Base-by-base conservation (phyloP, 2,797 vertebrate species). In the Amblyopsis hoosieri region DNA sequence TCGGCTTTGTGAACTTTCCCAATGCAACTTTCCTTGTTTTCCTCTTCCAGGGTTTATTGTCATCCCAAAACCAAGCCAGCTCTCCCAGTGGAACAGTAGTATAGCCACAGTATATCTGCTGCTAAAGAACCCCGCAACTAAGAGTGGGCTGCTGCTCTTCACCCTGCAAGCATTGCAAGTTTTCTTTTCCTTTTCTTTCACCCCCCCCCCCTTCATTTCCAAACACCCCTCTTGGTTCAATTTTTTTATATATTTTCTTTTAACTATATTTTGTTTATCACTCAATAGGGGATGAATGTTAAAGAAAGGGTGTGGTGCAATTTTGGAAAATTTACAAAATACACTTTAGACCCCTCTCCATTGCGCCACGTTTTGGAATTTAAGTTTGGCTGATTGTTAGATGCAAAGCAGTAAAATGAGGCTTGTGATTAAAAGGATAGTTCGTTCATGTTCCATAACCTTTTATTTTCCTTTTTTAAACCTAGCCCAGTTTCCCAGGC, bases 41-140 rank as follows among this genome's bases (percentile, higher is more conserved):
- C 94, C 93, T 94, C 95, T 96, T 90, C 87, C 95, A 98, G 97
- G 96, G 95, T 90, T 94, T 95, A 92, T 92, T 95, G 94, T 95
- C 96, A 87, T 94, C 96, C 92, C 97, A 94, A 94, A 94, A 89
- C 93, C 96, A 96, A 94, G 95, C 96, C 94, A 95, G 92, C 93
- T 95, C 95, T 93, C 95, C 96, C 91, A 97, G 96, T 92, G 96
- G 95, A 87, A 97, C 97, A 92, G 94, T 95, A 95, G 95, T 96
- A 95, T 97, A 97, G 96, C 87, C 87, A 92, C 85, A 91, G 90
- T 91, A 87, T 91, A 90, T 92, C 94, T 91, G 92, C 95, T 94
- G 92, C 91, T 94, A 93, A 91, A 90, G 88, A 93, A 76, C 91
- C 87, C 91, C 91, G 93, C 92, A 93, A 93, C 90, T 91, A 87